These are phyloP conservation scores for Meriones psammophilus DNA, from an alignment of 2,797 vertebrate genomes.

Conservation along the genomic window DNA sequence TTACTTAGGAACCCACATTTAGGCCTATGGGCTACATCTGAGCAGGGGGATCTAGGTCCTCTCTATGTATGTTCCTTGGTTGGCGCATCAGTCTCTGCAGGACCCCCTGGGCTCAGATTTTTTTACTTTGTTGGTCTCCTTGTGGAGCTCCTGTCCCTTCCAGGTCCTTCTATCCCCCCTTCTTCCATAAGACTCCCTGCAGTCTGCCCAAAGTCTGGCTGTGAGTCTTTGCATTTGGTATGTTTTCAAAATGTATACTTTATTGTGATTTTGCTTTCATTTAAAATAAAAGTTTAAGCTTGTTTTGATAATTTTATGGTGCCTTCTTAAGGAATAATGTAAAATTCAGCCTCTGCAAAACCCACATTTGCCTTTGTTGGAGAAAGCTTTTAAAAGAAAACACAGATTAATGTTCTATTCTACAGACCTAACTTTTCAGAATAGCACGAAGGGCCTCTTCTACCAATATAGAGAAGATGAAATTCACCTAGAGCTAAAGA, in stretches of 20 bases:
- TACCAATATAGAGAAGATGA: not conserved
- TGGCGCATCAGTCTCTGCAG: too few relatives aligned
- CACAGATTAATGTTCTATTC: not conserved
- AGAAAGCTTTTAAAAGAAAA: conserved; percentile 9
- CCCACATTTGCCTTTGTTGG: not conserved
- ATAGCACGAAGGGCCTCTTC: not conserved
- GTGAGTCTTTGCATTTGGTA: not conserved
- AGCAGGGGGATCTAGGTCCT: too few relatives aligned
- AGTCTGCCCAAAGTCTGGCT: too few relatives aligned
- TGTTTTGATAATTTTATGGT: not conserved
- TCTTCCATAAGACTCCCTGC: too few relatives aligned
- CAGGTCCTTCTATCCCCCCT: too few relatives aligned
- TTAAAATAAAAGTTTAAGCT: conserved; percentile 10
- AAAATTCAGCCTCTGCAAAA: not conserved
- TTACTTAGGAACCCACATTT: too few relatives aligned
- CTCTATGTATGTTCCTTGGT: too few relatives aligned
- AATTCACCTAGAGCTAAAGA: not conserved
- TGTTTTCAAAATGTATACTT: not conserved
- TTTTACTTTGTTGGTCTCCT: too few relatives aligned
- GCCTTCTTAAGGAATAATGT: conserved; percentile 22
- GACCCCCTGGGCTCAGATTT: too few relatives aligned
- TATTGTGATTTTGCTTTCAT: not conserved
- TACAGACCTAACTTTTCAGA: not conserved
- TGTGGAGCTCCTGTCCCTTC: too few relatives aligned
- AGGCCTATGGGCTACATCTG: too few relatives aligned